A percentile compares a stretch with the other conserved stretches of the same genome.
Evolutionary conservation across 2,888 invertebrate species (phyloP).

Genomic region (Cosmopolites sordidus): DNA sequence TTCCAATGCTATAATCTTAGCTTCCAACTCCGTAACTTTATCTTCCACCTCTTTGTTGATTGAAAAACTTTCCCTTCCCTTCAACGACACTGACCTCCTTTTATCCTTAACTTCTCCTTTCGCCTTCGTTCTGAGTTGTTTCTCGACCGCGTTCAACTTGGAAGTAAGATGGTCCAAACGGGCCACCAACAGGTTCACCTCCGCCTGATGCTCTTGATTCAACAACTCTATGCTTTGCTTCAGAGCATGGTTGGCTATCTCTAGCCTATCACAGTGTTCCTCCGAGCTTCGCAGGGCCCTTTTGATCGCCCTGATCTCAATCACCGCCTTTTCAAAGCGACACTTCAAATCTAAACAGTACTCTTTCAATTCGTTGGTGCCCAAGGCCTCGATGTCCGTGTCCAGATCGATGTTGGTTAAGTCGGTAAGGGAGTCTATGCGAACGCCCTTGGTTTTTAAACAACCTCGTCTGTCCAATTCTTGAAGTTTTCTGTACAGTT

Average conservation of each 20-base stretch:
- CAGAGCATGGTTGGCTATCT: conserved; percentile 71
- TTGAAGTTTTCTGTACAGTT: conserved; percentile 64
- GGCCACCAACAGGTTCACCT: conserved; percentile 75
- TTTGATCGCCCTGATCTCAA: conserved; percentile 79
- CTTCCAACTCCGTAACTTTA: conserved; percentile 76
- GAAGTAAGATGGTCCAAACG: conserved; percentile 79
- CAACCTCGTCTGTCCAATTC: conserved; percentile 62
- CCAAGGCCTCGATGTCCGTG: conserved; percentile 66
- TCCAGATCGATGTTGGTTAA: conserved; percentile 75
- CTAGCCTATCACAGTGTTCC: conserved; percentile 73
- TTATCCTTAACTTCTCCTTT: conserved; percentile 77
- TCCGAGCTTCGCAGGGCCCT: conserved; percentile 75
- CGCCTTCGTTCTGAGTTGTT: conserved; percentile 75
- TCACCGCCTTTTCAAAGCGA: conserved; percentile 76
- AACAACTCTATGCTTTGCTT: conserved; percentile 66
- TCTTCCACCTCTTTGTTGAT: conserved; percentile 81
- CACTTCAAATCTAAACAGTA: conserved; percentile 73
- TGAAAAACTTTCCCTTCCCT: conserved; percentile 76
- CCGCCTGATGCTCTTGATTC: conserved; percentile 63
- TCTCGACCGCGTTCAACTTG: conserved; percentile 76
- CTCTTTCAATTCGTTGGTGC: conserved; percentile 72
- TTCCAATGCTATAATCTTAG: conserved; percentile 68
- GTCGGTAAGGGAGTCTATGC: conserved; percentile 71
- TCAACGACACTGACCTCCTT: conserved; percentile 74
- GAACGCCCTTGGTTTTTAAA: conserved; percentile 58